Percentiles rank a stretch among this genome's conserved stretches.
These are phyloP conservation scores for Bovichtus variegatus DNA, from an alignment of 2,797 vertebrate genomes.

Conservation along the genomic window DNA sequence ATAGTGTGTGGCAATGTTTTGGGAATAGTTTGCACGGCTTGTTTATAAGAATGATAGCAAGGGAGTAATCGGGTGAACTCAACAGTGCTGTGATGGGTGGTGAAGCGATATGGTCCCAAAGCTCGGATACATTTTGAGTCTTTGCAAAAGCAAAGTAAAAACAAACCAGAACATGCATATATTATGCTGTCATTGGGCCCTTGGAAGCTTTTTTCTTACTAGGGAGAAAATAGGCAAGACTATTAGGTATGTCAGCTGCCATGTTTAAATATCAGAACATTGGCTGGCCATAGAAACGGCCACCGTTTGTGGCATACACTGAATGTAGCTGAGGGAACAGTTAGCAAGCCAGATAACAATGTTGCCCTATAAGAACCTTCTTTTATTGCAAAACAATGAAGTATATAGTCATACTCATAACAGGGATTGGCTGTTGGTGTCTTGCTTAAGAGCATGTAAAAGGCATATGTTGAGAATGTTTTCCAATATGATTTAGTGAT, in stretches of 20 bases:
- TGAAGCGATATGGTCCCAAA: neutral
- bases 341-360: neutral
- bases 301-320: neutral
- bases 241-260: neutral
- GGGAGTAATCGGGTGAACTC: conserved; percentile 13
- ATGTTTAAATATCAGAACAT: neutral
- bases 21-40: neutral
- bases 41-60: conserved; percentile 13
- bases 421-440: neutral
- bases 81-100: conserved; percentile 4
- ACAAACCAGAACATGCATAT: neutral
- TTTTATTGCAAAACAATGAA: neutral
- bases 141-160: neutral
- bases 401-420: neutral
- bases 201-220: neutral
- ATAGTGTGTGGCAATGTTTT: conserved; percentile 10
- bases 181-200: neutral
- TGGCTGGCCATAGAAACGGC: neutral
- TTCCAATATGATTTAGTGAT: neutral
- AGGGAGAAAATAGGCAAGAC: neutral
- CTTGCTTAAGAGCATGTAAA: conserved; percentile 3
- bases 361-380: neutral
- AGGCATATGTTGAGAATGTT: neutral
- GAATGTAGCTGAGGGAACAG: neutral
- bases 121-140: neutral